A percentile compares a stretch with the other conserved stretches of the same genome.
These are phyloP conservation scores for Calameuta filiformis DNA, from an alignment of 2,888 invertebrate genomes.

Conservation along the genomic window DNA sequence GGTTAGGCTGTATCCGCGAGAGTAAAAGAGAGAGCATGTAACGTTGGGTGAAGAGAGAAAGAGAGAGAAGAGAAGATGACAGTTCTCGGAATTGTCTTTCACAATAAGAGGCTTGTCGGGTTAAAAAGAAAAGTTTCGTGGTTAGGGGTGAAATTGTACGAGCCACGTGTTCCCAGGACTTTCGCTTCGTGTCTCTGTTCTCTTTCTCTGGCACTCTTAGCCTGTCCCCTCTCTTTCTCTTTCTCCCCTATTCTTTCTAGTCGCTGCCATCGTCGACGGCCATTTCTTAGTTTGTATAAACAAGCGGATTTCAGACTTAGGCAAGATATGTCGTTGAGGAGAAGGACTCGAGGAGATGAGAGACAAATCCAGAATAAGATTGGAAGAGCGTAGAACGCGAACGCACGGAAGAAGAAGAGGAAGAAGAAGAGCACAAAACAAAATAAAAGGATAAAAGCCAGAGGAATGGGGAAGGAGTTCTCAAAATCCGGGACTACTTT, in stretches of 20 bases:
- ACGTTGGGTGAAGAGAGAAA: slow-evolving; percentile 18
- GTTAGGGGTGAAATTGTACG: slow-evolving; percentile 57
- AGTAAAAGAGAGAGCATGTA: slow-evolving; percentile 14
- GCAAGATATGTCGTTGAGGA: slow-evolving; percentile 39
- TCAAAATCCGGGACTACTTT: slow-evolving; percentile 34
- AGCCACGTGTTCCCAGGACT: slow-evolving; percentile 13
- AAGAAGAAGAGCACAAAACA: slow-evolving; percentile 18
- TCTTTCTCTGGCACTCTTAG: not conserved
- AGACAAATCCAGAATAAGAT: too few relatives aligned
- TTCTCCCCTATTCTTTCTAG: slow-evolving; percentile 16
- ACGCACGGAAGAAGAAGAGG: not conserved
- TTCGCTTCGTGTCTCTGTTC: not conserved
- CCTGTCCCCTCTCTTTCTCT: slow-evolving; percentile 16
- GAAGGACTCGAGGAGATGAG: too few relatives aligned
- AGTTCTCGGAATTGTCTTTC: slow-evolving; percentile 47
- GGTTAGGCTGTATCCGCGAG: not conserved
- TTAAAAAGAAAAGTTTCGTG: slow-evolving; percentile 58
- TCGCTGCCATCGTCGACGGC: slow-evolving; percentile 11
- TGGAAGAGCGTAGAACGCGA: not conserved
- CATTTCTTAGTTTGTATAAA: slow-evolving; percentile 55
- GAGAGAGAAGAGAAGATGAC: not conserved
- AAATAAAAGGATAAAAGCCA: not conserved
- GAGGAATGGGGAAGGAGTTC: slow-evolving; percentile 1
- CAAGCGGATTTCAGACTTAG: slow-evolving; percentile 58
- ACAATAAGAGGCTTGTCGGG: slow-evolving; percentile 59